Percentiles rank a stretch among this genome's conserved stretches.
Conservation (phyloP, 2,113 vertebrate genomes). For the Sphyrna mokarran region DNA sequence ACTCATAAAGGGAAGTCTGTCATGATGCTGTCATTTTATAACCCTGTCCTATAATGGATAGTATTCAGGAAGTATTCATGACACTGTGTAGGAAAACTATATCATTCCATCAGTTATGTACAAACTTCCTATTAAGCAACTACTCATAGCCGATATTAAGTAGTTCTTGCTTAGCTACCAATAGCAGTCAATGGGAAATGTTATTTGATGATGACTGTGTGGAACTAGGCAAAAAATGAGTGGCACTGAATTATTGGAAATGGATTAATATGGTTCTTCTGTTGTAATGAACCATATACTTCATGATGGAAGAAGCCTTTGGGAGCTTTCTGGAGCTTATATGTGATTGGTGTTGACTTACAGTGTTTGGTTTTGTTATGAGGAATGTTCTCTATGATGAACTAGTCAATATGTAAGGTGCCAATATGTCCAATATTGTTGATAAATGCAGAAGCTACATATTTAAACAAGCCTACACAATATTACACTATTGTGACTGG, state of each 20-base stretch:
- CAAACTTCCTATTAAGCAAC: neutral
- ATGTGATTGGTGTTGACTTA: neutral
- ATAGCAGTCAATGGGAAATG: neutral
- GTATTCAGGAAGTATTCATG: neutral
- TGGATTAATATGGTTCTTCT: neutral
- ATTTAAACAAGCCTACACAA: neutral
- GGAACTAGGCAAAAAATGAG: neutral
- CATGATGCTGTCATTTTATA: neutral
- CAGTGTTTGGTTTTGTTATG: neutral
- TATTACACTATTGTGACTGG: neutral
- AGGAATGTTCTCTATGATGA: conserved; percentile 35
- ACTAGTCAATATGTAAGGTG: neutral
- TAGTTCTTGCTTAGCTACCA: neutral
- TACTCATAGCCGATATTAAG: neutral
- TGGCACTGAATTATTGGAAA: conserved; percentile 12
- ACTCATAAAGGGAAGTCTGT: neutral
- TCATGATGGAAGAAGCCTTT: neutral
- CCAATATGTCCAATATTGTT: neutral
- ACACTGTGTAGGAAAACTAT: neutral
- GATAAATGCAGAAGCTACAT: neutral
- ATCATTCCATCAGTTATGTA: neutral
- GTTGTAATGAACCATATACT: neutral
- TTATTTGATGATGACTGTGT: neutral
- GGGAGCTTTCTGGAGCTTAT: neutral
- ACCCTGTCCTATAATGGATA: neutral